These are phyloP conservation scores for Arenaria interpres DNA, from an alignment of 2,113 vertebrate genomes.

Conservation along the genomic window DNA sequence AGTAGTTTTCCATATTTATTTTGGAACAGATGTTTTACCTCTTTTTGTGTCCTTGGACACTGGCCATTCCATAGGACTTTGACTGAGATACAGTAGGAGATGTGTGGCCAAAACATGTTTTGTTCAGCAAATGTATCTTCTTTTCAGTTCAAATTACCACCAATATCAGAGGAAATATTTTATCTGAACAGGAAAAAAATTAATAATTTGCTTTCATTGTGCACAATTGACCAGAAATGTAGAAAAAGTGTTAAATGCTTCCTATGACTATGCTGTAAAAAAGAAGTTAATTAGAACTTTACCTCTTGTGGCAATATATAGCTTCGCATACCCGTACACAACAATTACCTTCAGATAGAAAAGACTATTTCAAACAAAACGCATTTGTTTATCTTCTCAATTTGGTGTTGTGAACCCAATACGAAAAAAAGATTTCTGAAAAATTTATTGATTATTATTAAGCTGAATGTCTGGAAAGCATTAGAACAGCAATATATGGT, in stretches of 20 bases:
- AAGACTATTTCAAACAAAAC: background rate
- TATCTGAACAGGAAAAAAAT: background rate
- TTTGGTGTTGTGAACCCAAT: background rate
- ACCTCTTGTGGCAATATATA: background rate
- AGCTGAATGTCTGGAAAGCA: background rate
- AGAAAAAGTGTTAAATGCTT: background rate
- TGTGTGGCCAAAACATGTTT: background rate
- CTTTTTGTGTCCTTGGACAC: constrained; percentile 39
- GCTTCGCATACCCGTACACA: background rate
- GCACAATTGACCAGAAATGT: background rate
- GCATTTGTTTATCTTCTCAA: background rate
- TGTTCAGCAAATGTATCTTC: background rate
- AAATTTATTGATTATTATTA: background rate
- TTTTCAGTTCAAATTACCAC: background rate
- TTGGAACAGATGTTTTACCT: constrained; percentile 42
- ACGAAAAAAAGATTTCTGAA: background rate
- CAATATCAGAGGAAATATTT: background rate
- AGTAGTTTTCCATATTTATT: constrained; percentile 54
- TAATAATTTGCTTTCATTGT: background rate
- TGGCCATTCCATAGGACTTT: constrained; percentile 19
- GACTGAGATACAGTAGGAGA: background rate
- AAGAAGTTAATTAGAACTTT: background rate
- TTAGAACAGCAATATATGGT: background rate
- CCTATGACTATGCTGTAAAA: background rate
- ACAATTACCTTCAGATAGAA: background rate